A percentile compares a stretch with the other conserved stretches of the same genome.
phyloP scores from a whole-genome alignment of 1,140 invertebrate species.

The Drosophila repleta region DNA sequence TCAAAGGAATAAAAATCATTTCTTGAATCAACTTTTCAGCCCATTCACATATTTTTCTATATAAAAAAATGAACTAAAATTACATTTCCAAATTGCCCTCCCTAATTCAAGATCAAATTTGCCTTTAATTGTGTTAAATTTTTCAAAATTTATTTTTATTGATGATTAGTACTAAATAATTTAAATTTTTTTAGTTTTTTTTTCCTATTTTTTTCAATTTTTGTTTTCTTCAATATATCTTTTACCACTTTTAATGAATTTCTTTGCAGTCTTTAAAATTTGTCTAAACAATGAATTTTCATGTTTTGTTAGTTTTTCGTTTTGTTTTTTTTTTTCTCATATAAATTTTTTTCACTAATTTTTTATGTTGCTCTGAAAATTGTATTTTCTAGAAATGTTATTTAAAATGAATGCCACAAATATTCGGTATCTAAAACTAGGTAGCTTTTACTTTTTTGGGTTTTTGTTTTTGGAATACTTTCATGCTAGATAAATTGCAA shows the following conservation, averaged over 20 bases:
- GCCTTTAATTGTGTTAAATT: conserved; percentile 41
- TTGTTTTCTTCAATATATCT: conserved; percentile 32
- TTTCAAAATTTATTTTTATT: conserved; percentile 79
- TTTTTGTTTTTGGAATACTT: conserved; percentile 17
- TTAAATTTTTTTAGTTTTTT: conserved; percentile 33
- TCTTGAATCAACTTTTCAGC: no score
- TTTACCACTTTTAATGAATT: conserved; percentile 82
- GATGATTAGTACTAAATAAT: conserved; percentile 79
- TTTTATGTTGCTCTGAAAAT: conserved; percentile 53
- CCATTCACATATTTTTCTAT: no score
- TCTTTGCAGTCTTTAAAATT: conserved; percentile 82
- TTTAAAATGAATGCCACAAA: conserved; percentile 64
- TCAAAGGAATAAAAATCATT: no score
- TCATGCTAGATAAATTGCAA: conserved; percentile 46
- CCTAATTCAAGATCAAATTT: not conserved
- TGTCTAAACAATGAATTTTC: conserved; percentile 81
- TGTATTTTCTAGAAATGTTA: conserved; percentile 65
- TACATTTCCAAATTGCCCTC: no score
- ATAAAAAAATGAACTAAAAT: no score
- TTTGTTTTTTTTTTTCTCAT: conserved; percentile 32
- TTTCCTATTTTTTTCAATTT: conserved; percentile 9
- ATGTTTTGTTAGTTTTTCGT: conserved; percentile 56
- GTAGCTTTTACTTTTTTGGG: conserved; percentile 38
- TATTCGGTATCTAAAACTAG: conserved; percentile 37
- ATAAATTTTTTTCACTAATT: conserved; percentile 48